Base-by-base conservation (phyloP, 2,888 invertebrate genomes). In the Cataglyphis altisquamis region DNA sequence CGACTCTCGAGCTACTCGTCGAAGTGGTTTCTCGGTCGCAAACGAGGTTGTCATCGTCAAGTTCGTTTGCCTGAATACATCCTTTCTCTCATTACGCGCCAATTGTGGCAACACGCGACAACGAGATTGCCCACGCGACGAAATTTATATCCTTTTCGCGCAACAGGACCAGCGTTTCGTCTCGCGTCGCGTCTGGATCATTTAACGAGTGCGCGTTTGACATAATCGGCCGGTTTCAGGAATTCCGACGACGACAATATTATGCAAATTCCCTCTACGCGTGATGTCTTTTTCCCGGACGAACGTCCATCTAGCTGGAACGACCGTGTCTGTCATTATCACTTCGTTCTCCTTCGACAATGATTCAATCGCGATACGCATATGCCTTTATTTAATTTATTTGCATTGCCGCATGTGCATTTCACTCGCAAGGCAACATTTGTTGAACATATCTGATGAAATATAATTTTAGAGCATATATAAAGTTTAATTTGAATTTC, bases 151-250 rank as follows among this genome's bases (percentile, higher is more conserved):
- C 75, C 68, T 89, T 86, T 64, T 63, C 75, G 70, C 66, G 74
- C 39, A 55, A 74, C 62, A 60, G 62, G 82, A 84, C 78, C 80
- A 9, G 68, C 84, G 62, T 88, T 82, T 83, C 15, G 25, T 60
- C 25, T 41, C 77, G 78, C 64, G 55, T 15, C 32, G 60, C 57
- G 72, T 81, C 64, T 64, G 8, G 32, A 83, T 81, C 81, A 64
- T 78, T 67, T 15, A 18, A 18, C 82, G 72, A 57, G 57, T 62
- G 52, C 32, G 68, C 82, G 70, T 85, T 87, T 83, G 86, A 87
- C 86, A 74, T 89, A 86, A 87, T 90, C 84, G 86, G 86, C 77
- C 82, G 80, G 78, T 90, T 88, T 90, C 82, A 80, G 84, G 86
- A 90, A 89, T 91, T 87, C 87, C 88, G 80, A 66, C 87, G 25